Base-by-base conservation (phyloP, 2,113 vertebrate species). In the Xenopus borealis region DNA sequence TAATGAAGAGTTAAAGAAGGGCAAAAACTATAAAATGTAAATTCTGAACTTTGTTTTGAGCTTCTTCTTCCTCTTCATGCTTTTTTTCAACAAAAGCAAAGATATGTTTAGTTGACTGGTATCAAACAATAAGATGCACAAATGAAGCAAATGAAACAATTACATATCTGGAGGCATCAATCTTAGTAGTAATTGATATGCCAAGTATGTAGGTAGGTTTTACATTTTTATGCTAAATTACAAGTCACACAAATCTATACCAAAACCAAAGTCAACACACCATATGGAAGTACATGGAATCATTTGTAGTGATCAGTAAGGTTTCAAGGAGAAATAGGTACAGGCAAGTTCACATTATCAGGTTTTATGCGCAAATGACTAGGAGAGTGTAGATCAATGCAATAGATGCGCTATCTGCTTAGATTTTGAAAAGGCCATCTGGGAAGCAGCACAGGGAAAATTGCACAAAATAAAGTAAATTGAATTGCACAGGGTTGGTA, bases 321-420 rank as follows among this genome's bases (percentile, higher is more conserved):
- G 10, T 63, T 62, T 45, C 61, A 27, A 55, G 18, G 13, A 62
- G 20, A 55, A 55, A 55, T 59, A 45, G 11, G 10, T 17, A 4
- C 16, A 12, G 46, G 7, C 19, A 62, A 11, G 46, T 59, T 62
- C 23, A 30, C 44, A 72, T 72, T 44, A 71, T 61, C 45, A 71
- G 19, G 40, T 46, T 18, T 44, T 45, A n/a, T 14, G 33, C 9
- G 12, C 33, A 20, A 57, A 40, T 23, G 13, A 58, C 27, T 57
- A 50, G 52, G 52, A 53, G 17, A 16, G 53, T 61, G 58, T 61
- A 61, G 58, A 61, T 61, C 58, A 61, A 61, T 61, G 20, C 19
- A 4, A 27, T 18, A 61, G 19, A 61, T 61, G 12, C 10, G 13
- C 2, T 61, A 12, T 61, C 7, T 55, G 14, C 8, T 40, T 50